Base-by-base conservation (phyloP, 2,113 vertebrate species). In the Albula goreensis region DNA sequence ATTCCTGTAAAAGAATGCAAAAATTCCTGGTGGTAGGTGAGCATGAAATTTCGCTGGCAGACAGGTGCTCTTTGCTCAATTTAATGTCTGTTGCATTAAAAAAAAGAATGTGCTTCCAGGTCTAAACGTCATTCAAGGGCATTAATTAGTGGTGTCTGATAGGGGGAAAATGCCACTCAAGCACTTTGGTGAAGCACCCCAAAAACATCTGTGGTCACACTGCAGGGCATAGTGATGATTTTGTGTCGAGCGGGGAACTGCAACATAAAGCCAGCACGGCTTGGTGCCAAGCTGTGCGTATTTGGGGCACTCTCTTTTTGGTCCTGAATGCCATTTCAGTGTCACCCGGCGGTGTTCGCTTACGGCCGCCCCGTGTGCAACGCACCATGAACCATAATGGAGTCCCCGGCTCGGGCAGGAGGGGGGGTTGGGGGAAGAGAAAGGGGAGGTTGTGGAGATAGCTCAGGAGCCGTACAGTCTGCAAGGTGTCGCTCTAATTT, bases 401-500 rank as follows among this genome's bases (percentile, higher is more conserved):
- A 89, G 89, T 89, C 89, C 87, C 84, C 86, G 83, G 89, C 88
- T 87, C 86, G 77, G 86, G 52, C 49, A 74, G 80, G 85, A 83
- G 85, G 78, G 77, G 77, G 83, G 66, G 80, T 81, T 41, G 80
- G 50, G 82, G 50, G 63, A 63, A 19, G 79, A 80, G 83, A 86
- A 87, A 93, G 94, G 93, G 94, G 95, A 94, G 93, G 93, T 90
- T 92, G 94, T 88, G 89, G 93, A 94, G 95, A 97, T 96, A 96
- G 95, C 93, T 93, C 88, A 93, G 95, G 95, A 96, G 96, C 92
- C 95, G 94, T 91, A 87, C 88, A 95, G 95, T 96, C 95, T 96
- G 94, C 91, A 90, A 90, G 91, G 93, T 93, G 91, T 92, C 94
- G 92, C 90, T 94, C 89, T 91, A 92, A 92, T 91, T 95, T 94